Conservation (phyloP, 2,113 vertebrate species). For the Semicossyphus pulcher region DNA sequence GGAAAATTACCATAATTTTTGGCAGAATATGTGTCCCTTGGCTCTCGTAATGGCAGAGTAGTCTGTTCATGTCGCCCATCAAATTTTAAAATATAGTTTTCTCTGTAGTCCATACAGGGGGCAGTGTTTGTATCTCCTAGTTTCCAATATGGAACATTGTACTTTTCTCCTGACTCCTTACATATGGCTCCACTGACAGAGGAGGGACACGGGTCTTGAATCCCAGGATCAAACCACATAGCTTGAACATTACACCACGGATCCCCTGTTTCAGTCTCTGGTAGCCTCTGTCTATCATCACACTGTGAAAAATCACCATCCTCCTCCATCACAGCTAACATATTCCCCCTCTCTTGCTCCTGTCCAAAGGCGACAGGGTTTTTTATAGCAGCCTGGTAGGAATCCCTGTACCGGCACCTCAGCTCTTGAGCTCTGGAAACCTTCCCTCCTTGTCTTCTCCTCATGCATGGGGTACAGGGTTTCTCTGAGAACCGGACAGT, state of each 20-base stretch:
- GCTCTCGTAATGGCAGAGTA: slow-evolving; percentile 29
- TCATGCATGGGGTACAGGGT: slow-evolving; percentile 80
- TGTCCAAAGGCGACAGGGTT: slow-evolving; percentile 75
- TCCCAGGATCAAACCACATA: slow-evolving; percentile 22
- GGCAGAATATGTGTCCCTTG: slow-evolving; percentile 9
- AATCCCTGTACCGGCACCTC: slow-evolving; percentile 83
- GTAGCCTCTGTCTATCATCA: slow-evolving; percentile 11
- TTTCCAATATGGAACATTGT: slow-evolving; percentile 53
- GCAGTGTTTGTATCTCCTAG: slow-evolving; percentile 27
- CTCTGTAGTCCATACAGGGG: slow-evolving; percentile 34
- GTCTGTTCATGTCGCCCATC: slow-evolving; percentile 10
- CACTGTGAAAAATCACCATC: slow-evolving; percentile 17
- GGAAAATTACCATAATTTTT: slow-evolving; percentile 19
- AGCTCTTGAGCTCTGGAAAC: slow-evolving; percentile 65
- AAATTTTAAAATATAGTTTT: not conserved
- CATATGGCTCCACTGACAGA: slow-evolving; percentile 44
- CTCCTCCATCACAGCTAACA: slow-evolving; percentile 80
- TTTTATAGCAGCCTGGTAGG: slow-evolving; percentile 82
- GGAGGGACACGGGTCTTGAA: slow-evolving; percentile 13
- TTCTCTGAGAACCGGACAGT: slow-evolving; percentile 78
- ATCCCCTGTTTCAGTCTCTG: slow-evolving; percentile 20
- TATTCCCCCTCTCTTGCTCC: slow-evolving; percentile 41
- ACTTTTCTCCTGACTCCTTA: slow-evolving; percentile 68
- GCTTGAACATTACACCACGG: slow-evolving; percentile 36
- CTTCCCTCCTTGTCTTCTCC: slow-evolving; percentile 73